A percentile compares a stretch with the other conserved stretches of the same genome.
Conservation (phyloP, 2,113 vertebrate genomes). For the Mormoops blainvillei region DNA sequence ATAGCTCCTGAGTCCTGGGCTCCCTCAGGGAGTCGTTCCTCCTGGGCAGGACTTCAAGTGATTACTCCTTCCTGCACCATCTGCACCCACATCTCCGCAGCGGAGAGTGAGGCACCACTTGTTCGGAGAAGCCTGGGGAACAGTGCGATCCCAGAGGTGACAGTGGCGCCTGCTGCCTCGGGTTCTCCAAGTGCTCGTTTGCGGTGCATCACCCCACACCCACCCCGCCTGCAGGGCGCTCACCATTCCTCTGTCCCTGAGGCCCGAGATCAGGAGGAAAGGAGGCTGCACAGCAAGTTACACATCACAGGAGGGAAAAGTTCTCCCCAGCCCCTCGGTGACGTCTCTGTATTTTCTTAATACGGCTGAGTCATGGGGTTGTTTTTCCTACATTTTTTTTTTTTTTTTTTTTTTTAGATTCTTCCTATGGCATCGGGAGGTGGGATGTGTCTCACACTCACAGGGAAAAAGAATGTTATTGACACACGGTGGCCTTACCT, state of each 20-base stretch:
- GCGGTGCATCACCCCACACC: rapidly evolving
- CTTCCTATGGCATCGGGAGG: no score
- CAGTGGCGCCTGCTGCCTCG: not conserved
- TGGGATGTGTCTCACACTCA: not conserved
- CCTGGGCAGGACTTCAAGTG: not conserved
- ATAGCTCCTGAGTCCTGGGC: not conserved
- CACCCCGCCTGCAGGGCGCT: not conserved
- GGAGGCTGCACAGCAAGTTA: no score
- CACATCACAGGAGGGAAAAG: no score
- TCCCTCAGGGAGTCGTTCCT: not conserved
- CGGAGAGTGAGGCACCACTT: rapidly evolving
- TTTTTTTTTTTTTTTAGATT: not conserved
- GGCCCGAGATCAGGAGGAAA: not conserved
- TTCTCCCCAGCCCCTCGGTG: not conserved
- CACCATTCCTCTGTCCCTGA: not conserved
- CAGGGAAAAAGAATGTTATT: not conserved
- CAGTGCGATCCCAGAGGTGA: no score
- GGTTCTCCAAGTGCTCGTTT: not conserved
- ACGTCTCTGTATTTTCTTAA: not conserved
- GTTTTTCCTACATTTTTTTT: not conserved
- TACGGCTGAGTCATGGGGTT: no score
- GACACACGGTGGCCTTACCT: not conserved
- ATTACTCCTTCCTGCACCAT: not conserved
- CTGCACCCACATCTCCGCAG: not conserved
- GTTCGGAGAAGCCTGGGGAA: not conserved